A percentile compares a stretch with the other conserved stretches of the same genome.
These are phyloP conservation scores for Odocoileus hemionus DNA, from an alignment of 2,113 vertebrate genomes.

Conservation along the genomic window DNA sequence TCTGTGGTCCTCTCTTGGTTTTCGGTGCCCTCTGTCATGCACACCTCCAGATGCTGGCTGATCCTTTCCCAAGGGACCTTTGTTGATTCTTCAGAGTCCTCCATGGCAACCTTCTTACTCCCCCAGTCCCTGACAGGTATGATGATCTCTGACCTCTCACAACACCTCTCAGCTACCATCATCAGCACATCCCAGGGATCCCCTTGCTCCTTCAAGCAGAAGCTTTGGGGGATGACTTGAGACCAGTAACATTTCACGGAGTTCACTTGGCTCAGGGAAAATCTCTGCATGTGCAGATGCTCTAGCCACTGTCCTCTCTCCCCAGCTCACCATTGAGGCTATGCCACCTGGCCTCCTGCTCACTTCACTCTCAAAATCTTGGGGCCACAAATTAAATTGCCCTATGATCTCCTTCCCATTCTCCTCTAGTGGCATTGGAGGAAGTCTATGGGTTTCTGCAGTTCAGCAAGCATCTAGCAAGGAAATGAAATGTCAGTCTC, in stretches of 20 bases:
- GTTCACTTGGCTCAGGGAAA: not conserved
- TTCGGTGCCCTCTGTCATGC: not conserved
- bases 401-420: not conserved
- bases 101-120: not conserved
- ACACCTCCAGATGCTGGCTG: not conserved
- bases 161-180: not conserved
- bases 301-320: not conserved
- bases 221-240: not conserved
- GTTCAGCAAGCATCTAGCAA: not conserved
- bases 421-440: not conserved
- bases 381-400: not conserved
- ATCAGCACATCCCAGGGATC: not conserved
- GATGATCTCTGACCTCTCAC: not conserved
- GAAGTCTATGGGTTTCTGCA: not conserved
- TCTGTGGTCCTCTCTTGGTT: not conserved
- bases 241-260: not conserved
- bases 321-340: not conserved
- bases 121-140: not conserved
- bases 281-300: not conserved
- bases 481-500: not conserved
- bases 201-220: not conserved
- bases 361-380: not conserved
- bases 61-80: not conserved
- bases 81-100: not conserved
- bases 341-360: not conserved